Base-by-base conservation (phyloP, 2,888 invertebrate genomes). In the Mythimna ferrago region DNA sequence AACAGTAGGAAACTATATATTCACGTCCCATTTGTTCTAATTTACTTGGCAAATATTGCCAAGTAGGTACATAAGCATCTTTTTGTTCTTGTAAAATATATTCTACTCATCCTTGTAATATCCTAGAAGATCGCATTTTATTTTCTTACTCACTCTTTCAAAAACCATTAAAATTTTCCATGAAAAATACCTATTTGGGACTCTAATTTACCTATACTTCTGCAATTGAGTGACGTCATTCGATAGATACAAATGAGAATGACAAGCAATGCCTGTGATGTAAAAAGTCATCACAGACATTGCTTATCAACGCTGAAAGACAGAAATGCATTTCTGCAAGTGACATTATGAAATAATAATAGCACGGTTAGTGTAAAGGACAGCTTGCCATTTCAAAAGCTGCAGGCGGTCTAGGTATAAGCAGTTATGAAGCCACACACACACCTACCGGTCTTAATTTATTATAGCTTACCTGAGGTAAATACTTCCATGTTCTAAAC, bases 321-420 rank as follows among this genome's bases (percentile, higher is more conserved):
- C 2, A 2, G 14, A 51, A 19, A 53, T 51, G n/a, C 7, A 26
- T 38, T 57, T 21, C 48, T 26, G 19, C 14, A 19, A 14, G 41
- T 21, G 35, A 41, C 38, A 56, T 61, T 63, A 53, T 51, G 6
- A 63, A 78, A 63, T 57, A 63, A 41, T 26, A 51, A 35, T 70
- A 53, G 32, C 48, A 51, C 26, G 14, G 60, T 48, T 54, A n/a
- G 6, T 71, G n/a, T 35, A 44, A 38, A 19, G 6, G 71, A 73
- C 21, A 2, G 32, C 16, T 71, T 76, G 79, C 76, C 26, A 57
- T 78, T 72, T 26, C 9, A 70, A 72, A 78, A 57, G 26, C 70
- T 53, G 58, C 60, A 83, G 85, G 85, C 79, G 79, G 41, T 56
- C 35, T 11, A 48, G 21, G 58, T 63, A 71, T 64, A 35, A 68